Evolutionary conservation across 2,113 vertebrate genomes (phyloP).

Genomic region (Prochilodus magdalenae): DNA sequence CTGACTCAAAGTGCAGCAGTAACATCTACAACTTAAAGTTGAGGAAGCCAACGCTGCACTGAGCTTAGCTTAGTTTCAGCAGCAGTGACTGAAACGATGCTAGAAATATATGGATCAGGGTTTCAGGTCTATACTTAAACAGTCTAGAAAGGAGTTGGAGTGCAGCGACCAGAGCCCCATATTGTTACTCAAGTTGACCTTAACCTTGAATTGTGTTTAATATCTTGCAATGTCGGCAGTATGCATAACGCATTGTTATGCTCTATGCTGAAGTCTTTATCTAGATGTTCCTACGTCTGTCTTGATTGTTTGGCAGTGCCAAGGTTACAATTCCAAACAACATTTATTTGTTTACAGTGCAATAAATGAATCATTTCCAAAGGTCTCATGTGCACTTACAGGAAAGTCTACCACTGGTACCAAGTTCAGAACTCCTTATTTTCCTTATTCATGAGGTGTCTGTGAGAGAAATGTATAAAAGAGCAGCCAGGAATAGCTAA

Average conservation of each 20-base stretch:
- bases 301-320: neutral
- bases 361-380: neutral
- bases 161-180: neutral
- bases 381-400: neutral
- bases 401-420: neutral
- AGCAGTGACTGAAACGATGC: neutral
- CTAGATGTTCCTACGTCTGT: neutral
- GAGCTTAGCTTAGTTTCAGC: neutral
- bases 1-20: neutral
- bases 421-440: neutral
- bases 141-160: neutral
- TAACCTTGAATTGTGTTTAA: neutral
- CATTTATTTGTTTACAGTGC: slow-evolving; percentile 1
- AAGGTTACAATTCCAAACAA: neutral
- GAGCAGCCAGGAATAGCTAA: neutral
- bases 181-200: neutral
- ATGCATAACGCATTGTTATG: neutral
- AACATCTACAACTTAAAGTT: neutral
- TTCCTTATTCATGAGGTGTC: neutral
- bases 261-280: too few relatives aligned
- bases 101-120: neutral
- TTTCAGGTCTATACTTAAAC: neutral
- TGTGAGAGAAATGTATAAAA: neutral
- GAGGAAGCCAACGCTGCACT: neutral
- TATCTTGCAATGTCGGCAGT: neutral